Base-by-base conservation (phyloP, 2,888 invertebrate species). In the Phengaris alcon region DNA sequence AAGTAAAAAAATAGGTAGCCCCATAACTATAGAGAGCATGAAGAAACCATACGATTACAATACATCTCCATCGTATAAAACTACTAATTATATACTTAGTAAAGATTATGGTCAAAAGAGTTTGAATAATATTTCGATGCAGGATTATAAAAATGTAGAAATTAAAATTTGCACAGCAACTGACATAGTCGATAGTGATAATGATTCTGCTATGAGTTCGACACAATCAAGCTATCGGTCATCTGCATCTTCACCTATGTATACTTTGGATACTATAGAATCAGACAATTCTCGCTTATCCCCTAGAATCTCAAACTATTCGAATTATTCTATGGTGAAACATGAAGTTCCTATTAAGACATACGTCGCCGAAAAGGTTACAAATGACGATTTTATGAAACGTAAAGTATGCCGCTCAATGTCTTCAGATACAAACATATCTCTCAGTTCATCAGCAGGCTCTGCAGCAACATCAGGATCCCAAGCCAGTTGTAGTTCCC, bases 171-270 rank as follows among this genome's bases (percentile, higher is more conserved):
- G 91, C 76, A 93, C 93, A 15, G 84, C 89, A 55, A 91, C 91
- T 57, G 94, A 87, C 83, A 90, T 93, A 82, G 95, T 96, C 80
- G 97, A 97, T 81, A 97, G 96, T 82, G 97, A 97, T 86, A 97
- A 97, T 83, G 97, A 98, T 87, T 97, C 97, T 51, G 97, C 97
- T 6, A 97, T 97, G 86, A 97, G 97, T 85, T 97, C 96, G 73
- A 96, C 96, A 80, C 96, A 97, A 75, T 97, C 97, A 69, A 96
- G 96, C 85, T 96, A 95, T 85, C 95, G 96, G 80, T 97, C 96
- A 4, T 95, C 96, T 79, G 96, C 95, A 77, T 95, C 95, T 79
- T 97, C 97, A 48, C 97, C 97, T 0, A 96, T 96, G 79, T 95
- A 95, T 75, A 95, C 93, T n/a, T 92, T 95, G 75, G 95, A 94